Percentiles rank a stretch among this genome's conserved stretches.
These are phyloP conservation scores for Littorina saxatilis DNA, from an alignment of 1,140 invertebrate genomes.

Conservation along the genomic window DNA sequence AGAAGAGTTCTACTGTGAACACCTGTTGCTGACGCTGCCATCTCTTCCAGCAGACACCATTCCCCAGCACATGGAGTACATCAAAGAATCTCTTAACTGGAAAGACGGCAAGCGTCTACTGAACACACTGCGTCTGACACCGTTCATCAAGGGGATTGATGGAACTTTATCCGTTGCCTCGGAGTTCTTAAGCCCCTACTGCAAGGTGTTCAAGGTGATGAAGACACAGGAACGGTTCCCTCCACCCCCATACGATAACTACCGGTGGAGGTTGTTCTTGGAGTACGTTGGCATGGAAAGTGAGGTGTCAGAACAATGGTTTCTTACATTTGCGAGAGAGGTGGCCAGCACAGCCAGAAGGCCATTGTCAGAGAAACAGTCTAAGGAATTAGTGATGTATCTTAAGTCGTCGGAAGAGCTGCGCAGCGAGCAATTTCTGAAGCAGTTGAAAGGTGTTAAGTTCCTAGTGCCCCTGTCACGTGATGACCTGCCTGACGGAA, in stretches of 20 bases:
- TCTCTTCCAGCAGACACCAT: constrained; percentile 7
- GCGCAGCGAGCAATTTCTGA: constrained; percentile 1
- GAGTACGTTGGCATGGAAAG: background rate
- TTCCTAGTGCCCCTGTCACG: constrained; percentile 42
- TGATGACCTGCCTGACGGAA: background rate
- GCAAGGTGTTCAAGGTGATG: constrained; percentile 14
- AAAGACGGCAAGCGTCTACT: background rate
- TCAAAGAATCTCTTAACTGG: background rate
- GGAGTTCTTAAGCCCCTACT: background rate
- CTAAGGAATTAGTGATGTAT: background rate
- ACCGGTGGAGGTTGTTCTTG: background rate
- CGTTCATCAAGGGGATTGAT: background rate
- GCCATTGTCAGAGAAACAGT: background rate
- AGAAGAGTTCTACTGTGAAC: background rate
- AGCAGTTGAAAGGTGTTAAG: constrained; percentile 34
- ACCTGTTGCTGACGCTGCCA: background rate
- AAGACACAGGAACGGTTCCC: background rate
- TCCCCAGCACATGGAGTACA: constrained; percentile 19
- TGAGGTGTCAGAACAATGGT: background rate
- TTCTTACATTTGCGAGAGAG: constrained; percentile 10
- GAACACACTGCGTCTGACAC: background rate
- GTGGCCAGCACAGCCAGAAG: background rate
- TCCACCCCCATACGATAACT: background rate
- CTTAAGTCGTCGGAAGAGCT: background rate
- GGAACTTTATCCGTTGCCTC: constrained; percentile 18